Evolutionary conservation across 2,113 vertebrate species (phyloP).

Genomic region (Syngnathus scovelli): DNA sequence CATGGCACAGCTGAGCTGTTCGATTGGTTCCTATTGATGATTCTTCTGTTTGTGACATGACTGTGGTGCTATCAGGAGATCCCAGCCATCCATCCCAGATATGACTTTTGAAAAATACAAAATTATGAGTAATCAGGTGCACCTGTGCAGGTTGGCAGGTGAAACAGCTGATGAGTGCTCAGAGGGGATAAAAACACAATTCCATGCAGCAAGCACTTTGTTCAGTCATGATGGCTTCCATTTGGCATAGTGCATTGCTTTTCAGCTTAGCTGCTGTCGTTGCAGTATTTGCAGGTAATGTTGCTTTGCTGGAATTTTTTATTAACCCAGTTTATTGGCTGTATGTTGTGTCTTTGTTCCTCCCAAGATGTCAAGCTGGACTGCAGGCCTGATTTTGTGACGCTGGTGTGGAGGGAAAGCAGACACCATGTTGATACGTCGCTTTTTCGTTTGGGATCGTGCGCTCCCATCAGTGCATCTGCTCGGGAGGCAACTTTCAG

Average conservation of each 20-base stretch:
- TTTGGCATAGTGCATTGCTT: conserved; percentile 17
- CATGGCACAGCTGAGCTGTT: too few relatives aligned
- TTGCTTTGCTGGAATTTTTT: not conserved
- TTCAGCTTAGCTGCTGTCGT: conserved; percentile 9
- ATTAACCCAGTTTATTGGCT: not conserved
- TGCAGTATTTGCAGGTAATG: conserved; percentile 52
- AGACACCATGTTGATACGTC: conserved; percentile 25
- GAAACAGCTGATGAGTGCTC: conserved; percentile 30
- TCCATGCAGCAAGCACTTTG: fast-evolving
- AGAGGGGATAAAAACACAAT: conserved; percentile 20
- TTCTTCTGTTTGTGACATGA: too few relatives aligned
- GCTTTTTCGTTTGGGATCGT: conserved; percentile 59
- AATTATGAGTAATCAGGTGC: not conserved
- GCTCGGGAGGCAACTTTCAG: conserved; percentile 45
- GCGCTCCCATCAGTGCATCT: conserved; percentile 45
- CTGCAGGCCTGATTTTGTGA: conserved; percentile 48
- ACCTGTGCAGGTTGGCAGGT: conserved; percentile 42
- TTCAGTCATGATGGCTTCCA: conserved; percentile 46
- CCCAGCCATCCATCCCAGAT: too few relatives aligned
- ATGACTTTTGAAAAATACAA: too few relatives aligned
- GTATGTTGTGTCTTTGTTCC: not conserved
- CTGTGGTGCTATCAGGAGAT: too few relatives aligned
- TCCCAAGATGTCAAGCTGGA: conserved; percentile 51
- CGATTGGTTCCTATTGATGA: too few relatives aligned
- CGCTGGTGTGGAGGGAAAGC: conserved; percentile 49